These are phyloP conservation scores for Acleris cristana DNA, from an alignment of 2,888 invertebrate genomes.

Conservation along the genomic window DNA sequence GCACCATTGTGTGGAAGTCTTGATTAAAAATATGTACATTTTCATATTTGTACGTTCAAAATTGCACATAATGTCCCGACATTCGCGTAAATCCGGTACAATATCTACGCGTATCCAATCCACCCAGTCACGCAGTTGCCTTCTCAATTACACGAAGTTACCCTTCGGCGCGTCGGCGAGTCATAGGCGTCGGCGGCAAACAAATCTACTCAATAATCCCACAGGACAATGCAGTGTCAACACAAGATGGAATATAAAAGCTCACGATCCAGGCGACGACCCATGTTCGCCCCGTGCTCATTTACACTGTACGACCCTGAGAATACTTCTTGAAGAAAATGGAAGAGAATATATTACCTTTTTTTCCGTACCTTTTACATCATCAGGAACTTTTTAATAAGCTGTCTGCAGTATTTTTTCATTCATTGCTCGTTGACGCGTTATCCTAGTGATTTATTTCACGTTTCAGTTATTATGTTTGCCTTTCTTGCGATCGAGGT, in stretches of 20 bases:
- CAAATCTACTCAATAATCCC: conserved; percentile 75
- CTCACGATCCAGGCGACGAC: conserved; percentile 55
- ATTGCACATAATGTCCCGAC: not conserved
- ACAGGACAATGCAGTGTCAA: conserved; percentile 76
- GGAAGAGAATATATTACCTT: conserved; percentile 3
- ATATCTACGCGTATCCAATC: conserved; percentile 17
- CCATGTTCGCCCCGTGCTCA: conserved; percentile 24
- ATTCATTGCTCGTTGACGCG: conserved; percentile 28
- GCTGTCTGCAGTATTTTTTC: conserved; percentile 34
- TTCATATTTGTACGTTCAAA: too few relatives aligned
- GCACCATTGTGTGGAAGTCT: too few relatives aligned
- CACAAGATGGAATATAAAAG: conserved; percentile 78
- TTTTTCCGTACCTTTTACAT: conserved; percentile 15
- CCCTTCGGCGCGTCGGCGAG: conserved; percentile 47
- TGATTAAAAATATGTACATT: too few relatives aligned
- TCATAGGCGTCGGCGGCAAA: conserved; percentile 68
- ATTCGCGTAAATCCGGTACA: conserved; percentile 5
- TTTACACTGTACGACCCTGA: conserved; percentile 56
- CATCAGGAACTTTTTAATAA: conserved; percentile 31
- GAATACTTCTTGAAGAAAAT: conserved; percentile 7
- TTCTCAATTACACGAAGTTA: conserved; percentile 68
- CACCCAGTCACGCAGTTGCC: conserved; percentile 46
- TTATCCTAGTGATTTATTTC: conserved; percentile 6
- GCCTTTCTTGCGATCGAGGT: not conserved
- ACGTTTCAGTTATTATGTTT: not conserved